Evolutionary conservation across 2,113 vertebrate species (phyloP), one percentile per base, ranked within the genome.

Genomic region (Jaculus jaculus): DNA sequence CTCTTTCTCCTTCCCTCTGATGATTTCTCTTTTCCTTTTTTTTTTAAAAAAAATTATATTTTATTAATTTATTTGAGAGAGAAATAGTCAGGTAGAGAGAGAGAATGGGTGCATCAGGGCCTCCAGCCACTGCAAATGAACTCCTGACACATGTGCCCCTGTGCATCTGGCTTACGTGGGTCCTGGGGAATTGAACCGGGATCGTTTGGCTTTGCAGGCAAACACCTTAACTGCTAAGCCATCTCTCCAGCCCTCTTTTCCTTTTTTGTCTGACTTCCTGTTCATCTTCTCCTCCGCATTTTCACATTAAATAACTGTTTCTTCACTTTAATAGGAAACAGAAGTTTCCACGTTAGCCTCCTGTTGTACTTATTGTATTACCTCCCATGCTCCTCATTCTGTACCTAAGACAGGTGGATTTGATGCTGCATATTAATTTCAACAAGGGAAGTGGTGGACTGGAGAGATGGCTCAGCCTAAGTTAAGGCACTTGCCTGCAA

Each of bases 401-500:
- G 54, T 87, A 83, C 65, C 75, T 65, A 71, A 86, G 85, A 68
- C 37, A 81, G 37, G n/a, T 17, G 13, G 80, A 77, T 39, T 15
- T 80, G 47, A 92, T 60, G 28, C n/a, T 86, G 83, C 72, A 28
- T 66, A 39, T 71, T 84, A 51, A 72, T 72, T 90, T 85, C 37
- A 65, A 71, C 39, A 92, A 84, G 42, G 7, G n/a, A 78, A 24
- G 21, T 74, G 69, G 9, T 32, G 11, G 42, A 8, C 42, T 47
- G 42, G 42, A 47, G 42, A 47, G 42, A 47, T 47, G 42, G 42
- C 42, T 47, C 42, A 47, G 42, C 42, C 8, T n/a, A n/a, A n/a
- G 42, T 47, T 47, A 47, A 47, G 42, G 42, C 42, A 47, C 42
- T 47, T 47, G 42, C 42, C 42, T 47, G 42, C 42, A 47, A 47